These are phyloP conservation scores for Contarinia nasturtii DNA, from an alignment of 1,140 invertebrate species.

Conservation along the genomic window DNA sequence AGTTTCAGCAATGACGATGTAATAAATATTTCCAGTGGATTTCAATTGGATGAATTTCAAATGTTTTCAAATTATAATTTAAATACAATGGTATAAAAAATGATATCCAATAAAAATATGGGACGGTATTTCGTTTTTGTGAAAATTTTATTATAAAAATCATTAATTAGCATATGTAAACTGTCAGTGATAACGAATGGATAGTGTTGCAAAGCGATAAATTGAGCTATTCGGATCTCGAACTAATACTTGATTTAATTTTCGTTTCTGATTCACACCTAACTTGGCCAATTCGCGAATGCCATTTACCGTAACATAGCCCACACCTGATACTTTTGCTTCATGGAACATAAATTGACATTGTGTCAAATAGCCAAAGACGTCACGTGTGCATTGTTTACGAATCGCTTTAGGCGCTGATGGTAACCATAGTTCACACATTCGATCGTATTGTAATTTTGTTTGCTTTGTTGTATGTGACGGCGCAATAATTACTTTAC, in stretches of 20 bases:
- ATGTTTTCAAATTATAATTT: too few species aligned
- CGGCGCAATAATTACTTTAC: conserved; percentile 15
- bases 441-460: conserved; percentile 32
- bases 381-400: conserved; percentile 37
- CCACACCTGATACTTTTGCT: conserved; percentile 39
- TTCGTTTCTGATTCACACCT: conserved; percentile 4
- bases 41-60: too few species aligned
- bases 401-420: conserved; percentile 30
- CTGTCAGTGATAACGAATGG: too few species aligned
- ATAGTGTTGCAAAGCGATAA: too few species aligned
- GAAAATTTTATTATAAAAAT: too few species aligned
- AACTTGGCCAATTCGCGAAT: conserved; percentile 24
- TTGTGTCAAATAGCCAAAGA: conserved; percentile 51
- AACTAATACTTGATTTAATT: neutral
- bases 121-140: too few species aligned
- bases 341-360: conserved; percentile 50
- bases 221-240: too few species aligned
- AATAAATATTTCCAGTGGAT: too few species aligned
- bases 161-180: too few species aligned
- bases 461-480: conserved; percentile 22
- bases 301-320: conserved; percentile 40
- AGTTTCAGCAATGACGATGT: too few species aligned
- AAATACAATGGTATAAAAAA: too few species aligned
- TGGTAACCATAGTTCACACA: conserved; percentile 50
- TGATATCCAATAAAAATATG: too few species aligned